Base-by-base conservation (phyloP, 1,140 invertebrate species). In the Euborellia annulipes region DNA sequence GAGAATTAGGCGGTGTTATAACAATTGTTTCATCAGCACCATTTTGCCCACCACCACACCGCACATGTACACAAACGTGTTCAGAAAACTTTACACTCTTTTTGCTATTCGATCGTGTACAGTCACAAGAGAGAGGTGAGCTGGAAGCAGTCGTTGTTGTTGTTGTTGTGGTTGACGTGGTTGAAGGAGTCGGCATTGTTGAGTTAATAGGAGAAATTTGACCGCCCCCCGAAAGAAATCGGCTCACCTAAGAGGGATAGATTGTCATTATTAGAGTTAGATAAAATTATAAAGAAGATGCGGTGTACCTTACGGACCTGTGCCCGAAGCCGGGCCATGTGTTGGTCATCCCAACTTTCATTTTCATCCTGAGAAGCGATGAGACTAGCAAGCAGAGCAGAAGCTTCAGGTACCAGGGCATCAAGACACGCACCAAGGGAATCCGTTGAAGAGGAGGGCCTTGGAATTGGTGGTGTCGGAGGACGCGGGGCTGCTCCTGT, bases 1-100 rank as follows among this genome's bases (percentile, higher is more conserved):
- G 78, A 20, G 78, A 80, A 58, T 81, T 81, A 32, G 78, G 78
- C 43, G 78, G 78, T 23, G 77, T 78, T 1, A 22, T 3, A 11
- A 38, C 8, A 13, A 32, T 16, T 13, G 21, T 21, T 27, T 27
- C 23, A 27, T 36, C 19, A 13, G 21, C n/a, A 16, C 27, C 43
- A 11, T 44, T 30, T 16, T 21, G 23, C 9, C 18, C 21, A 16
- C 16, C 20, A 20, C 39, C 43, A 11, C 50, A 40, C 13, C 52
- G 36, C 1, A 49, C n/a, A 22, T 51, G 49, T 17, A 53, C 45
- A 23, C 52, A 50, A 3, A 44, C 55, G 39, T 62, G 62, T 47
- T 80, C 67, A 34, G 76, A 78, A 62, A 74, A 82, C 67, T 72
- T 85, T 37, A 76, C 71, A 61, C 71, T 67, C 62, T 84, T 70